Conservation (phyloP, 2,113 vertebrate genomes). For the Corythornis vintsioides region DNA sequence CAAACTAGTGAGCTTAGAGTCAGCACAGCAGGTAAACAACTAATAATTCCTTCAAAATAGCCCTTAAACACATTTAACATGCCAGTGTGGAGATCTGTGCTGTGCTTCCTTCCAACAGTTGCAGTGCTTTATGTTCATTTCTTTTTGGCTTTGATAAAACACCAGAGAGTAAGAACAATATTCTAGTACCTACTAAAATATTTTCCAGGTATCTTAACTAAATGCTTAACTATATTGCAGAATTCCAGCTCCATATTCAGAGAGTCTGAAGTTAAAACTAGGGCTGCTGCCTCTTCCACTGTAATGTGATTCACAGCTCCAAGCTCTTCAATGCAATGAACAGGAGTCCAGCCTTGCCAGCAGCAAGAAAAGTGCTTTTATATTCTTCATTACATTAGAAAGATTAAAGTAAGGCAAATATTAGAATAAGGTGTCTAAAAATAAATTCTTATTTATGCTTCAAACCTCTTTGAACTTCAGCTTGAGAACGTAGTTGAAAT, state of each 20-base stretch:
- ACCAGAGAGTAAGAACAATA: background rate
- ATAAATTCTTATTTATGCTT: background rate
- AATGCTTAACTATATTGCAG: background rate
- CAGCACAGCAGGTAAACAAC: background rate
- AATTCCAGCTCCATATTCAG: background rate
- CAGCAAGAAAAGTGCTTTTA: background rate
- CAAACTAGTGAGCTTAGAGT: background rate
- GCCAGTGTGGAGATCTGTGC: background rate
- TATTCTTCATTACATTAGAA: background rate
- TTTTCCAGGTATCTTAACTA: background rate
- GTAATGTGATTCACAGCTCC: background rate
- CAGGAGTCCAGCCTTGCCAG: background rate
- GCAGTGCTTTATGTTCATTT: background rate
- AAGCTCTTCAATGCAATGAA: background rate
- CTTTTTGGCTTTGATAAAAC: background rate
- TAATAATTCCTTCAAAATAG: background rate
- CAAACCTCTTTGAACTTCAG: background rate
- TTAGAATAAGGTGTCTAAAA: background rate
- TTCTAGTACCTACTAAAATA: background rate
- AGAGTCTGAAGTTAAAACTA: background rate
- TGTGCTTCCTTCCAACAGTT: background rate
- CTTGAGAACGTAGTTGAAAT: background rate
- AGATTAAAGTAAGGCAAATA: background rate
- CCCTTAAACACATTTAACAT: background rate
- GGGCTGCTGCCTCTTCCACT: background rate